Evolutionary conservation across 23 tunicate species (phyloP).

Genomic region (Trididemnum nubilum): DNA sequence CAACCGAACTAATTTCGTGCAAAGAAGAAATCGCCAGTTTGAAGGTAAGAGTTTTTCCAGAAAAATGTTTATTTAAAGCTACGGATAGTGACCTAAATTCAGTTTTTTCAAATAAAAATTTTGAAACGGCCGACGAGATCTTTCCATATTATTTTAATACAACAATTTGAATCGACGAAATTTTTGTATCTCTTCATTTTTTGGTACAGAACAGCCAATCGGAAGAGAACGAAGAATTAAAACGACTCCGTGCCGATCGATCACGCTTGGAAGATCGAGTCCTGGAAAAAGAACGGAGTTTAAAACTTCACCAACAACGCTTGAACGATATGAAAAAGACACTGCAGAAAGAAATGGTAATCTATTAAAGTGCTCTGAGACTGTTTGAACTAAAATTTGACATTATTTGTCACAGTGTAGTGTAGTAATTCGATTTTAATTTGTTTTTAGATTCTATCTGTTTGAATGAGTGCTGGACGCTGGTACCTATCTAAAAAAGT

Average conservation of each 20-base stretch:
- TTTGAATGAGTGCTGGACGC: too few relatives aligned
- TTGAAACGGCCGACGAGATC: too few relatives aligned
- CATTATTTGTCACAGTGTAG: too few relatives aligned
- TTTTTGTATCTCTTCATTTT: background rate
- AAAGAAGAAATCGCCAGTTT: conserved; percentile 76
- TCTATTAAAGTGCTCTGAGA: background rate
- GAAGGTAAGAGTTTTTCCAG: conserved; percentile 28
- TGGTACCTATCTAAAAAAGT: too few relatives aligned
- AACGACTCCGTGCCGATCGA: conserved; percentile 34
- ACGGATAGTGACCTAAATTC: background rate
- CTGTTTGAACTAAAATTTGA: too few relatives aligned
- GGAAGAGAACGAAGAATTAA: conserved; percentile 52
- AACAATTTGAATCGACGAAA: too few relatives aligned
- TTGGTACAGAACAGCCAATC: conserved; percentile 47
- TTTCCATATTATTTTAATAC: too few relatives aligned
- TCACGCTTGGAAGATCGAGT: conserved; percentile 41
- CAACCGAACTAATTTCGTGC: conserved; percentile 57
- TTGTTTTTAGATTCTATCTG: too few relatives aligned
- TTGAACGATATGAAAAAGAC: conserved; percentile 71
- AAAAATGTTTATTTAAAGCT: too few relatives aligned
- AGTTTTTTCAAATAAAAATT: too few relatives aligned
- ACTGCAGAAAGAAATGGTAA: conserved; percentile 73
- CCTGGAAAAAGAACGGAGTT: conserved; percentile 51
- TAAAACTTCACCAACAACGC: conserved; percentile 57
- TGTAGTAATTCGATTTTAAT: too few relatives aligned